These are phyloP conservation scores for Urosaurus nigricauda DNA, from an alignment of 2,797 vertebrate genomes.

Conservation along the genomic window DNA sequence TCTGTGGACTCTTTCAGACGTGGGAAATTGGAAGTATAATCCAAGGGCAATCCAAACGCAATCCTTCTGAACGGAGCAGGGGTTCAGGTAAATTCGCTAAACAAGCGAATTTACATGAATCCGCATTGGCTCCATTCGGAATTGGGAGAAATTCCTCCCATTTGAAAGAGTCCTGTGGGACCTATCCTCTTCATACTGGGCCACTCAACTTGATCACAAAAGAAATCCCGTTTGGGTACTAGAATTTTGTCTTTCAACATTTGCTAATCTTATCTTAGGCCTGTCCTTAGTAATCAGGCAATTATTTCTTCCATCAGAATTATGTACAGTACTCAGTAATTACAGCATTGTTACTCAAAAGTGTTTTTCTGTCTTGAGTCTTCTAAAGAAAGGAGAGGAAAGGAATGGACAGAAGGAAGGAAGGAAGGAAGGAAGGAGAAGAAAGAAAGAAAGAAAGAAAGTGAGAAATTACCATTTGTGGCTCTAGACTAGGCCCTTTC, in stretches of 20 bases:
- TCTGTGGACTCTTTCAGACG: too few relatives aligned
- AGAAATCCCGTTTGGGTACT: background rate
- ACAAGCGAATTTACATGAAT: too few relatives aligned
- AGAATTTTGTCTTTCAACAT: background rate
- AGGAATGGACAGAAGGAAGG: background rate
- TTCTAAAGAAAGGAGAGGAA: background rate
- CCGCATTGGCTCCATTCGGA: too few relatives aligned
- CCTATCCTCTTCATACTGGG: background rate
- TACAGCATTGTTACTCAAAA: background rate
- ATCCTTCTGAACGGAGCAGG: too few relatives aligned
- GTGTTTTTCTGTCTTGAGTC: background rate
- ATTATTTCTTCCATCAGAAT: background rate
- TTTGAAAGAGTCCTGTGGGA: too few relatives aligned
- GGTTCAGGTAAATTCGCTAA: too few relatives aligned
- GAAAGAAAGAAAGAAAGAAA: background rate
- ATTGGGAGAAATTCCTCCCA: too few relatives aligned
- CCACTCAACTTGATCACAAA: background rate
- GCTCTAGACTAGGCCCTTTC: conserved; percentile 5
- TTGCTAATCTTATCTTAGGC: background rate
- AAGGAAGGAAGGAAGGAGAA: background rate
- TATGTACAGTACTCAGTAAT: background rate
- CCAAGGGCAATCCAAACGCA: too few relatives aligned
- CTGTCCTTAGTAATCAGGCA: background rate
- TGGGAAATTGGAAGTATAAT: too few relatives aligned
- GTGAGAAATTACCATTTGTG: conserved; percentile 6